Conservation (phyloP, 2,113 vertebrate species). For the Austrofundulus limnaeus region DNA sequence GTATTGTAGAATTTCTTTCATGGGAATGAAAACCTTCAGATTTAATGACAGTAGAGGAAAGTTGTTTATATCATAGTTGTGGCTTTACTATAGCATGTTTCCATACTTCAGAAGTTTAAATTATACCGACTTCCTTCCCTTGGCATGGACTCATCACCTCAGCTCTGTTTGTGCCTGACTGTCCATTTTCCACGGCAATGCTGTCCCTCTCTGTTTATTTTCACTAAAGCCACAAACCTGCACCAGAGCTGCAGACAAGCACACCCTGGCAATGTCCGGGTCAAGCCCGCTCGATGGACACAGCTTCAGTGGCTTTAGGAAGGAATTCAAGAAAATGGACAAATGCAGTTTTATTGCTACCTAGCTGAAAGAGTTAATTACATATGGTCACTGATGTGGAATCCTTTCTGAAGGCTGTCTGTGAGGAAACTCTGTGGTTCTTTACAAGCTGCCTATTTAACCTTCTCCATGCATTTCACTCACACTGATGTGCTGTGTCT, state of each 20-base stretch:
- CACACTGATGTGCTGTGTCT: slow-evolving; percentile 57
- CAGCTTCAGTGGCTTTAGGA: slow-evolving; percentile 47
- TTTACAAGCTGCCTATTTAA: slow-evolving; percentile 79
- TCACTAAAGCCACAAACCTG: slow-evolving; percentile 62
- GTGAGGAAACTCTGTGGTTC: slow-evolving; percentile 76
- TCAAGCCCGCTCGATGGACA: slow-evolving; percentile 59
- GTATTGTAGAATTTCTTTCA: slow-evolving; percentile 15
- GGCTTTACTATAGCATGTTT: slow-evolving; percentile 37
- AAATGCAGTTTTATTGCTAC: slow-evolving; percentile 76
- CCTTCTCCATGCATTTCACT: slow-evolving; percentile 62
- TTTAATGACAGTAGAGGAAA: slow-evolving; percentile 6
- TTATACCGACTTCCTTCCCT: slow-evolving; percentile 39
- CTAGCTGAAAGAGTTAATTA: slow-evolving; percentile 79
- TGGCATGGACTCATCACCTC: slow-evolving; percentile 69
- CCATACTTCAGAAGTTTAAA: slow-evolving; percentile 44
- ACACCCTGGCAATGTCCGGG: slow-evolving; percentile 63
- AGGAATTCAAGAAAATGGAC: slow-evolving; percentile 72
- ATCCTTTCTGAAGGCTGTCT: slow-evolving; percentile 73
- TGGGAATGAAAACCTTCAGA: neutral
- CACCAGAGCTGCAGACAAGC: slow-evolving; percentile 61
- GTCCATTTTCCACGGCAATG: slow-evolving; percentile 37
- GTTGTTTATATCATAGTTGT: slow-evolving; percentile 30
- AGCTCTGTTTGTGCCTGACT: slow-evolving; percentile 36
- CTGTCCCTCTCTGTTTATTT: slow-evolving; percentile 38
- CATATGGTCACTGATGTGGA: slow-evolving; percentile 75